Percentiles rank a stretch among this genome's conserved stretches.
These are phyloP conservation scores for Aix galericulata DNA, from an alignment of 2,113 vertebrate genomes.

Conservation along the genomic window DNA sequence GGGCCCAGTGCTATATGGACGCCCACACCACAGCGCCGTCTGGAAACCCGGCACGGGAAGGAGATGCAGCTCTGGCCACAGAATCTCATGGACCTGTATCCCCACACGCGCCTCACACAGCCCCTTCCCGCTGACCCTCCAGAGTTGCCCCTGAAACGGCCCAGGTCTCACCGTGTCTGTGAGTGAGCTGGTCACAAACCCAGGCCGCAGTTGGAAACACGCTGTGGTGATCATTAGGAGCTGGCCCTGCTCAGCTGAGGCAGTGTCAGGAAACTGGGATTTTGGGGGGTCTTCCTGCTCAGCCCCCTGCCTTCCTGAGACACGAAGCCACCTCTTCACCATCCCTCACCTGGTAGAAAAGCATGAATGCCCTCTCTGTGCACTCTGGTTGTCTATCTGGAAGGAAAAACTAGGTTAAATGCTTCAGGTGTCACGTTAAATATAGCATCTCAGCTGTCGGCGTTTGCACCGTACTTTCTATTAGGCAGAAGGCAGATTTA, in stretches of 20 bases:
- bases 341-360: not conserved
- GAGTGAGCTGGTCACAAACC: not conserved
- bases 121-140: fast-evolving
- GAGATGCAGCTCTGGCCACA: fast-evolving
- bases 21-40: fast-evolving
- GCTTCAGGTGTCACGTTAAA: not conserved
- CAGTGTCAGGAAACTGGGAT: too few relatives aligned
- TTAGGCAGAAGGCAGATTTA: not conserved
- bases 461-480: not conserved
- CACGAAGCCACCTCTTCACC: not conserved
- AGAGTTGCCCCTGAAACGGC: fast-evolving
- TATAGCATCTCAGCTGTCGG: not conserved
- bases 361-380: fast-evolving
- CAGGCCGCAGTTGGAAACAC: fast-evolving
- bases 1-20: fast-evolving
- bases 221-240: fast-evolving
- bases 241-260: fast-evolving
- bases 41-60: fast-evolving
- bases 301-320: not conserved
- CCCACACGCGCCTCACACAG: fast-evolving
- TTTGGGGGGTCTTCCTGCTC: not conserved
- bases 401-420: not conserved
- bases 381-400: not conserved
- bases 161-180: fast-evolving
- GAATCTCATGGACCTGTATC: fast-evolving